Conservation (phyloP, 2,888 invertebrate genomes). For the Eupithecia insigniata region DNA sequence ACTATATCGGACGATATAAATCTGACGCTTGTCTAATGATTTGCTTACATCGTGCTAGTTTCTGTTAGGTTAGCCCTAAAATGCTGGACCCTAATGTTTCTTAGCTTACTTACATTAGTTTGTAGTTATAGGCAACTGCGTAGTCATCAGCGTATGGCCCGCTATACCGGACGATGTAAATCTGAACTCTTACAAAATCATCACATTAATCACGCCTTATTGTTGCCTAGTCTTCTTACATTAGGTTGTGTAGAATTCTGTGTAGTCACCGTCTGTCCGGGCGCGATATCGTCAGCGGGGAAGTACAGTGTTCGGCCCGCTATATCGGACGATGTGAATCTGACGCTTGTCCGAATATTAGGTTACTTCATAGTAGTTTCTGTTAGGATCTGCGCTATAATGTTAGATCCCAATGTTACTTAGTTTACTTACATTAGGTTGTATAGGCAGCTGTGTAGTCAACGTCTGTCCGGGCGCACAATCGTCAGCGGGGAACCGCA, state of each 20-base stretch:
- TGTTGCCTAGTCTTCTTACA: constrained; percentile 54
- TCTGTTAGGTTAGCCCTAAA: too few species aligned
- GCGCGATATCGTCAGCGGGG: constrained; percentile 81
- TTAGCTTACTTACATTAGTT: too few species aligned
- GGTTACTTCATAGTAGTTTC: too few species aligned
- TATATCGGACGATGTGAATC: constrained; percentile 88
- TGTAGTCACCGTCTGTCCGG: constrained; percentile 81
- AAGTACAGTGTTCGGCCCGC: constrained; percentile 82
- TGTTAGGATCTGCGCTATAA: too few species aligned
- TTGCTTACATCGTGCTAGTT: too few species aligned
- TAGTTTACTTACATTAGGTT: constrained; percentile 77
- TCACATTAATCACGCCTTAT: too few species aligned
- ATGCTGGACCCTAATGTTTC: too few species aligned
- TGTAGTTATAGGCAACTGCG: too few species aligned
- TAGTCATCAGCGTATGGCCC: constrained; percentile 70
- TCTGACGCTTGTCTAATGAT: neutral
- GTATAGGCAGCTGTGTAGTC: constrained; percentile 82
- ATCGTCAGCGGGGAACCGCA: constrained; percentile 81
- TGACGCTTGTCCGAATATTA: constrained; percentile 77
- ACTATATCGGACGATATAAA: constrained; percentile 88
- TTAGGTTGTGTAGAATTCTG: constrained; percentile 85
- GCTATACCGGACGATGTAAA: constrained; percentile 88
- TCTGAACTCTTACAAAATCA: too few species aligned
- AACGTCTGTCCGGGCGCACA: constrained; percentile 83
- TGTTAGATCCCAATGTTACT: neutral